Base-by-base conservation (phyloP, 2,888 invertebrate species). In the Phortica okadai region DNA sequence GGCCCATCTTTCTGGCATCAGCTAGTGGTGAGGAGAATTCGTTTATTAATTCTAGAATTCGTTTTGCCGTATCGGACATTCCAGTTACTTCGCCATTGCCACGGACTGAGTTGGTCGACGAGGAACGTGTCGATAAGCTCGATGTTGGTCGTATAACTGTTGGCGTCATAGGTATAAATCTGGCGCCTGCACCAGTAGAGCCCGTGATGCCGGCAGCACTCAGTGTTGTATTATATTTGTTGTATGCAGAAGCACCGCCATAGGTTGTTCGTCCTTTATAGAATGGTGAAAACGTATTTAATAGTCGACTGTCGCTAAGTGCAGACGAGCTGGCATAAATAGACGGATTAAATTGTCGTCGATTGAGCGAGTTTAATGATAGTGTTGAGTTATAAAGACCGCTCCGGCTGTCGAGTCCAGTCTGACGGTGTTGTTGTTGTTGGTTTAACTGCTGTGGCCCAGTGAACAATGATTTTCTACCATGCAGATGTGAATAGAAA, bases 11-110 rank as follows among this genome's bases (percentile, higher is more conserved):
- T 87, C 94, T 95, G 1, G 95, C 96, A 90, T 97, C 97, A 66
- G 92, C 92, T 73, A 97, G 91, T 0, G 97, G 96, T 1, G 97
- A 95, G 0, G 96, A 95, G 91, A 96, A 96, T 83, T 95, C 94
- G 89, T 97, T 96, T 75, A 98, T 92, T 6, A 96, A 93, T 84
- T 96, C 95, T 84, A 97, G 92, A 80, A 98, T 95, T 80, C 95
- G 93, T 83, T 95, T 94, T 0, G 97, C 95, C 5, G 97, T 95
- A 80, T 94, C 88, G 0, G 92, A 92, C 73, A 91, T 82, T 0
- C 82, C 80, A 2, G 62, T 33, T 41, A 4, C 81, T 25, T 78
- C 79, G 3, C 64, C 74, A 25, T 44, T 44, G 6, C 54, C 11
- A 59, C 56, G 62, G 21, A 10, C 50, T 3, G 88, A 87, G 74